phyloP scores from a whole-genome alignment of 2,797 vertebrate genomes.

The Alcedo quadribrachys region DNA sequence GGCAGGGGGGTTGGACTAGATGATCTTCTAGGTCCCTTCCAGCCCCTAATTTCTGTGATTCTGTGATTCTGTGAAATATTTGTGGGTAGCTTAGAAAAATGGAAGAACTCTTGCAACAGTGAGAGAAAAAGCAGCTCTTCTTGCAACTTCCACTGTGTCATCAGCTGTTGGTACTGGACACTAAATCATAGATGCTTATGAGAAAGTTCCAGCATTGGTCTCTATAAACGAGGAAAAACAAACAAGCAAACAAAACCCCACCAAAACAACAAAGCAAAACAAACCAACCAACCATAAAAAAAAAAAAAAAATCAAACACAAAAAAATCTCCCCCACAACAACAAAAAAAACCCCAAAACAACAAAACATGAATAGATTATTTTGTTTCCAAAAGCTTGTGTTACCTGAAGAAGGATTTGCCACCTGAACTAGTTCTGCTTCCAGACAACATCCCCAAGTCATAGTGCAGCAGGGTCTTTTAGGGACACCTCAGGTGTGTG shows the following conservation, averaged over 20 bases:
- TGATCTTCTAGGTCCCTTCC: too few relatives aligned
- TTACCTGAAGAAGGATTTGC: background rate
- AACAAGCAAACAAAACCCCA: background rate
- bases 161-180: background rate
- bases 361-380: background rate
- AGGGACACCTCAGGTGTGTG: background rate
- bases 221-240: background rate
- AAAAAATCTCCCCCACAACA: too few relatives aligned
- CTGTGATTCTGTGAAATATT: too few relatives aligned
- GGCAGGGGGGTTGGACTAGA: too few relatives aligned
- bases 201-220: background rate
- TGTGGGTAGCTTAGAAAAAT: background rate
- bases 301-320: too few relatives aligned
- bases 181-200: background rate
- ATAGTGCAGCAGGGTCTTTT: background rate
- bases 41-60: too few relatives aligned
- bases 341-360: too few relatives aligned
- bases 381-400: background rate
- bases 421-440: background rate
- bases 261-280: too few relatives aligned
- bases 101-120: background rate
- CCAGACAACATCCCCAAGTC: background rate
- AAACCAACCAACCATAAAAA: too few relatives aligned
- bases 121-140: background rate
- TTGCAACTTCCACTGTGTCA: background rate